A percentile compares a stretch with the other conserved stretches of the same genome.
Evolutionary conservation across 2,888 invertebrate genomes (phyloP).

Genomic region (Caenorhabditis sinica): DNA sequence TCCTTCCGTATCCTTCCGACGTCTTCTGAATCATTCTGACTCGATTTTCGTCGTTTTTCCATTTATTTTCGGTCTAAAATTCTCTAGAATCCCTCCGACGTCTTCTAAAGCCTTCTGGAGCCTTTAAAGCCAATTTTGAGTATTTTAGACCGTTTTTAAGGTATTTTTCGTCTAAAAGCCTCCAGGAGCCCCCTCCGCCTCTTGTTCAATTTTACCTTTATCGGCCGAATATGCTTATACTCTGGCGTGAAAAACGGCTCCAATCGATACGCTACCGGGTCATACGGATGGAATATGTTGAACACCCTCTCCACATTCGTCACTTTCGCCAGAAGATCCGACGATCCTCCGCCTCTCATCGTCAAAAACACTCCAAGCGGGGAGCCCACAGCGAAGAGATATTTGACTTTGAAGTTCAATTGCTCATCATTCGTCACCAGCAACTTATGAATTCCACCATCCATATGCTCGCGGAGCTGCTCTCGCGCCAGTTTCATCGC

Average conservation of each 20-base stretch:
- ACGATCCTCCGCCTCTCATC: slow-evolving; percentile 79
- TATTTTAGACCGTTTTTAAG: no score
- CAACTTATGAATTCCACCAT: slow-evolving; percentile 76
- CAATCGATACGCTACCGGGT: slow-evolving; percentile 82
- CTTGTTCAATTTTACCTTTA: no score
- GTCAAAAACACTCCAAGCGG: slow-evolving; percentile 82
- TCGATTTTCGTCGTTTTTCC: no score
- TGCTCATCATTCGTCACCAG: slow-evolving; percentile 76
- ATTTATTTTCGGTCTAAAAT: no score
- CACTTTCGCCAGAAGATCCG: slow-evolving; percentile 57
- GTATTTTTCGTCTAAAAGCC: no score
- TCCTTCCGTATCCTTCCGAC: no score
- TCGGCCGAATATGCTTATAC: slow-evolving; percentile 80
- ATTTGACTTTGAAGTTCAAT: slow-evolving; percentile 79
- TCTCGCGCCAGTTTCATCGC: slow-evolving; percentile 59
- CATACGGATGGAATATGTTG: slow-evolving; percentile 81
- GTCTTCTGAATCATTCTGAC: no score
- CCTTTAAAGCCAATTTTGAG: no score
- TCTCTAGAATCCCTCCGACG: no score
- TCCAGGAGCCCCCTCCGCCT: not conserved
- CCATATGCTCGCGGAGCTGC: slow-evolving; percentile 69
- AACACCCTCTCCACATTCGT: slow-evolving; percentile 78
- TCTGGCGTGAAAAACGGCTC: slow-evolving; percentile 82
- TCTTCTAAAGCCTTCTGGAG: no score
- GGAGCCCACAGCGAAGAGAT: slow-evolving; percentile 82